Percentiles rank a stretch among this genome's conserved stretches.
Conservation (phyloP, 1,140 invertebrate genomes). For the Lethrus apterus region DNA sequence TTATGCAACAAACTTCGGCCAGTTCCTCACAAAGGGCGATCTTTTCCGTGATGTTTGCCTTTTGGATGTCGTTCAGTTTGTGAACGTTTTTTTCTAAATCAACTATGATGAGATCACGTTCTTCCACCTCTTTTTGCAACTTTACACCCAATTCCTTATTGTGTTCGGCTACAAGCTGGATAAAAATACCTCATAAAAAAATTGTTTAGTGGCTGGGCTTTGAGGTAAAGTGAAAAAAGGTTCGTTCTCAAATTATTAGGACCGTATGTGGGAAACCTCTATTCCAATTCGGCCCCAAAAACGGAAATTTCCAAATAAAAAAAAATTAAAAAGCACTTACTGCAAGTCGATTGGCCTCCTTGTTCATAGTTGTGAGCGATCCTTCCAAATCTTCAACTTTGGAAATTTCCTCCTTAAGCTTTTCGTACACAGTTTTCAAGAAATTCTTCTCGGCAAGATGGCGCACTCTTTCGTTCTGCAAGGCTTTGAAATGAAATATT, state of each 20-base stretch:
- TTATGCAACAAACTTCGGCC: slow-evolving; percentile 29
- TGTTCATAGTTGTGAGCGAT: slow-evolving; percentile 25
- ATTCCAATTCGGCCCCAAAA: not conserved
- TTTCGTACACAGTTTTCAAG: slow-evolving; percentile 30
- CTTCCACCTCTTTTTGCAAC: slow-evolving; percentile 29
- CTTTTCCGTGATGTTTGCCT: slow-evolving; percentile 32
- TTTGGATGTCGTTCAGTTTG: slow-evolving; percentile 32
- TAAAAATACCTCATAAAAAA: slow-evolving; percentile 6
- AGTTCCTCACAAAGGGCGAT: slow-evolving; percentile 33
- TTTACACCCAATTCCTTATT: slow-evolving; percentile 35
- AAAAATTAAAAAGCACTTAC: slow-evolving; percentile 17
- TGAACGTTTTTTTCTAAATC: slow-evolving; percentile 27
- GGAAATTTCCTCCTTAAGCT: slow-evolving; percentile 28
- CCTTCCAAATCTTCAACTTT: slow-evolving; percentile 30
- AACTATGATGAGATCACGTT: slow-evolving; percentile 28
- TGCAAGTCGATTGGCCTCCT: slow-evolving; percentile 31
- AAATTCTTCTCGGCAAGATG: slow-evolving; percentile 34
- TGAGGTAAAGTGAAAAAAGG: not conserved
- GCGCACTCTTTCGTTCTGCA: slow-evolving; percentile 31
- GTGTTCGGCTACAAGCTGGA: slow-evolving; percentile 35
- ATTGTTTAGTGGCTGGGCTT: not conserved
- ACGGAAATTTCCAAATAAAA: not conserved
- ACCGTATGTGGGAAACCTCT: not conserved
- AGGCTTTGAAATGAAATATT: slow-evolving; percentile 22
- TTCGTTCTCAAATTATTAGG: not conserved